A percentile compares a stretch with the other conserved stretches of the same genome.
Evolutionary conservation across 2,888 invertebrate genomes (phyloP).

Genomic region (Pristionchus arcanus): DNA sequence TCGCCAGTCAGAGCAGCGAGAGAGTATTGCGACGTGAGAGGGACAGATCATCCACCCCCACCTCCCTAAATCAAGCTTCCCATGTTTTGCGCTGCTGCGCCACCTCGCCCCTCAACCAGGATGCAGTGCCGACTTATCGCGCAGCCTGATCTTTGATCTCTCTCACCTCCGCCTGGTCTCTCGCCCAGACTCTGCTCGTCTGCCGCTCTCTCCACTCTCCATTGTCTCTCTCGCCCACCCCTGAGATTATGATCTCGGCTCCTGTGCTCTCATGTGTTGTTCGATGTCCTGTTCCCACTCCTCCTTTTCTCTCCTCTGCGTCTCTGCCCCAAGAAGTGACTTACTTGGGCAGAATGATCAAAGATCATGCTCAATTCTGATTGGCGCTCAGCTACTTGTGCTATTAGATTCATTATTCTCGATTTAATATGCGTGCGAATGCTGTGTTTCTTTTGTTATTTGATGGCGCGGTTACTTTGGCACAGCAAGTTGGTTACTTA

Average conservation of each 20-base stretch:
- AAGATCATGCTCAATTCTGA: not conserved
- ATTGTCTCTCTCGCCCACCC: not conserved
- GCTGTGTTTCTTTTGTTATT: no score
- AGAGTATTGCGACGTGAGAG: no score
- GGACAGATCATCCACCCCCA: not conserved
- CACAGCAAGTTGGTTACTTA: not conserved
- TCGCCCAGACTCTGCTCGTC: not conserved
- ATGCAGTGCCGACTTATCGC: constrained; percentile 24
- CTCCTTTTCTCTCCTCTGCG: not conserved
- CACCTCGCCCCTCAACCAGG: not conserved
- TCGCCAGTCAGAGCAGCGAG: no score
- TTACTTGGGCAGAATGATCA: not conserved
- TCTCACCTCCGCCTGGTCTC: not conserved
- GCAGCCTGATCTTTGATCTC: constrained; percentile 24
- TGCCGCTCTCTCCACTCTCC: not conserved
- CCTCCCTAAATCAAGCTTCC: constrained; percentile 22
- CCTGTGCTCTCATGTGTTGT: not conserved
- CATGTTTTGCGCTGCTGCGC: not conserved
- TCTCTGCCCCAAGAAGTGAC: not conserved
- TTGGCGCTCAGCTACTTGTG: not conserved
- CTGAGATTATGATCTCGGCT: not conserved
- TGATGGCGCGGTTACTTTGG: not conserved
- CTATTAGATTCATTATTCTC: not conserved
- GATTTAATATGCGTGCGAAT: no score
- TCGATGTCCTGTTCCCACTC: not conserved